Percentiles rank a stretch among this genome's conserved stretches.
Conservation (phyloP, 2,113 vertebrate genomes). For the Vulpes lagopus region DNA sequence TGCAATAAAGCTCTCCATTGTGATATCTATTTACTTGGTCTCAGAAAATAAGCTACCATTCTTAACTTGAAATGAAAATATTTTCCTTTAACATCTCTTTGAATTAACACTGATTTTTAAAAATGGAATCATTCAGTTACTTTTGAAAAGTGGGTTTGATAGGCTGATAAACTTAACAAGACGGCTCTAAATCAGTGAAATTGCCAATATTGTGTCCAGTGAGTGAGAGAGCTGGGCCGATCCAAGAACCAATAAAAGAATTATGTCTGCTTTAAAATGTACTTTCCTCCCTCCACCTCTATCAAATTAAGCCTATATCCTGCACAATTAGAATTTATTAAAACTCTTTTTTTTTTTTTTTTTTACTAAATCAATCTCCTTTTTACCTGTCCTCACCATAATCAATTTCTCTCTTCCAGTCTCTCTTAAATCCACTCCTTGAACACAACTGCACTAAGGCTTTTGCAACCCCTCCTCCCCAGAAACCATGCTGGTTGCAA, state of each 20-base stretch:
- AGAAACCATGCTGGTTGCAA: not conserved
- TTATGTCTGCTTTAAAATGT: slow-evolving; percentile 51
- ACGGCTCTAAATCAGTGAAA: slow-evolving; percentile 47
- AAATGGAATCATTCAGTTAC: slow-evolving; percentile 41
- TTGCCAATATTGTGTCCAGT: not conserved
- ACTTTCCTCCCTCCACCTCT: not conserved
- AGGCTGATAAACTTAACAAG: slow-evolving; percentile 48
- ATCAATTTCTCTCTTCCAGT: not conserved
- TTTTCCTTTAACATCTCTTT: slow-evolving; percentile 53
- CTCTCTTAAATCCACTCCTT: not conserved
- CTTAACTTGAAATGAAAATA: slow-evolving; percentile 32
- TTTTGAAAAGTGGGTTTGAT: slow-evolving; percentile 55
- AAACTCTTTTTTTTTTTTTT: not conserved
- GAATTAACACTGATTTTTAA: slow-evolving; percentile 30
- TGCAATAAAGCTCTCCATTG: slow-evolving; percentile 45
- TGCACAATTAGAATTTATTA: slow-evolving; percentile 47
- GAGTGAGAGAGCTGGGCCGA: not conserved
- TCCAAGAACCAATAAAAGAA: slow-evolving; percentile 51
- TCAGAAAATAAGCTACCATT: not conserved
- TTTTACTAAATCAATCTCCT: not conserved
- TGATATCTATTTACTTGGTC: not conserved
- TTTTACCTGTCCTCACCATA: not conserved
- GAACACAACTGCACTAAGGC: not conserved
- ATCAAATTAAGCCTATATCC: slow-evolving; percentile 33
- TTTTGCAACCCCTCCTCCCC: not conserved